phyloP scores from a whole-genome alignment of 2,888 invertebrate genomes.

The Anagyrus pseudococci region DNA sequence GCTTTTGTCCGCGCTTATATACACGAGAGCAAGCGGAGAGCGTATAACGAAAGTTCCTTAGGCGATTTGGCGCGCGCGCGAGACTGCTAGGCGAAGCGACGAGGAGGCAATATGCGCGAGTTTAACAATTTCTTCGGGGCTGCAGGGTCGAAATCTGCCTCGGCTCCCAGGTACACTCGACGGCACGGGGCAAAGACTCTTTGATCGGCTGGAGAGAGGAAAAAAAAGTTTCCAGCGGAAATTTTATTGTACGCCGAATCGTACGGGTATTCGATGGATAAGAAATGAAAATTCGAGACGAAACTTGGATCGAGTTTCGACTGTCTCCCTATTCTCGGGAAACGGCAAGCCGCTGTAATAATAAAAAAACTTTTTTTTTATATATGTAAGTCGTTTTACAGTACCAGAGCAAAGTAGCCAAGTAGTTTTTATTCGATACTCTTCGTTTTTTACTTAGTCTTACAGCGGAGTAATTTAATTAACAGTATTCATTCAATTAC shows the following conservation, averaged over 20 bases:
- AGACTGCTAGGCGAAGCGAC: no score
- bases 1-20: background rate
- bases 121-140: slow-evolving; percentile 35
- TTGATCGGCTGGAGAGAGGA: slow-evolving; percentile 8
- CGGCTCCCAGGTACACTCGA: background rate
- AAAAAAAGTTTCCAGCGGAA: slow-evolving; percentile 31
- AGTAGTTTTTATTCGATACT: no score
- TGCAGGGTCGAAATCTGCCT: no score
- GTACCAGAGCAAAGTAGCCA: no score
- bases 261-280: slow-evolving; percentile 20
- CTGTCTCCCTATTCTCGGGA: slow-evolving; percentile 8
- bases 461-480: no score
- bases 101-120: slow-evolving; percentile 31
- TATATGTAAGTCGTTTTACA: no score
- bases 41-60: slow-evolving; percentile 32
- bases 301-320: slow-evolving; percentile 27
- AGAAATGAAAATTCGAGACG: slow-evolving; percentile 32
- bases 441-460: no score
- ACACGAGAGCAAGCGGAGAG: no score
- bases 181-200: no score
- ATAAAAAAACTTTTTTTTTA: no score
- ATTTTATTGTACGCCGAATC: slow-evolving; percentile 28
- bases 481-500: no score
- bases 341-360: no score
- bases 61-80: slow-evolving; percentile 4